Base-by-base conservation (phyloP, 2,888 invertebrate genomes). In the Luperina nickerlii region DNA sequence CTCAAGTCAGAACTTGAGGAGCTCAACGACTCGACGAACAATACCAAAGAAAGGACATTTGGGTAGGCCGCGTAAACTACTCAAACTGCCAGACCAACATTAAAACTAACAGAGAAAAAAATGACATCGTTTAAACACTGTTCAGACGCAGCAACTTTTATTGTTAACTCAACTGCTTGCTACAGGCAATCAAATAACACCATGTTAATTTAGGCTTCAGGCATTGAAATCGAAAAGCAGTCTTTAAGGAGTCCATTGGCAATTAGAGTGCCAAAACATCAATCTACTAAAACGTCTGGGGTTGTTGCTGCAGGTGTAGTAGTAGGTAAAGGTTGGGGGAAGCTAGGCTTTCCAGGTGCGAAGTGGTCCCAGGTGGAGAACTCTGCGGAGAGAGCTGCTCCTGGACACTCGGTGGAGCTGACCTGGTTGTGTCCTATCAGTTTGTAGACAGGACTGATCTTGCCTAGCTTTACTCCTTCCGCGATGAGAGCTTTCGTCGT, bases 391-490 rank as follows among this genome's bases (percentile, higher is more conserved):
- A 98, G 95, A 0, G 97, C 95, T 5, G 95, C 96, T 0, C 98
- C 98, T 0, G 98, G 98, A 86, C 98, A 98, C 86, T 97, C 98
- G 0, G 98, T 98, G 0, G 88, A 32, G 92, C 90, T 92, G 3
- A 92, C 91, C 82, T 96, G 96, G 4, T 88, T 94, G 92, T 98
- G 98, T 0, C 98, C 98, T 27, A 98, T 94, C 60, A 98, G 93
- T 77, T 97, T 97, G 91, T 98, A 98, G 84, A 97, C 92, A 0
- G 95, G 90, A 18, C 95, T 93, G 70, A 98, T 97, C 86, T 96
- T 96, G 1, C 98, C 98, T 24, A 94, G 92, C 13, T 92, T 89
- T 0, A 98, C 94, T 7, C 98, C 98, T 57, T 94, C 96, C 0
- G 94, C 92, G 71, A 98, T 98, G 20, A 98, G 93, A 8, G 96